These are phyloP conservation scores for Carcharodon carcharias DNA, from an alignment of 2,797 vertebrate species.

Conservation along the genomic window DNA sequence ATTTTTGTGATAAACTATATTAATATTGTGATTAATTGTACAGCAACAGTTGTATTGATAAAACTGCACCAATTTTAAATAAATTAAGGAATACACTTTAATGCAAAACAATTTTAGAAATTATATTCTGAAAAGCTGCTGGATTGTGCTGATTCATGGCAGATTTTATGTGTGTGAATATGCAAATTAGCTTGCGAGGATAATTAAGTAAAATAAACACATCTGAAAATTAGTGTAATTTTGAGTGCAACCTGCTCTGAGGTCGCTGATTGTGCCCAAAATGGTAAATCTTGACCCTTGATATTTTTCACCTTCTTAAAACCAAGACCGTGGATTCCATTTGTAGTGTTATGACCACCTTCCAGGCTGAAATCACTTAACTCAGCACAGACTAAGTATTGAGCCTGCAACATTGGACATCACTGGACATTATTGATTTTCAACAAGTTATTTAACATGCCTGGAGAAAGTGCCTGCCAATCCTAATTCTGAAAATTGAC, in stretches of 20 bases:
- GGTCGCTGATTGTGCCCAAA: neutral
- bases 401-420: neutral
- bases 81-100: neutral
- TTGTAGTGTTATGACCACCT: neutral
- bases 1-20: constrained; percentile 1
- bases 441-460: neutral
- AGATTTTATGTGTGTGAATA: neutral
- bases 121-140: neutral
- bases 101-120: neutral
- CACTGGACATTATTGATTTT: neutral
- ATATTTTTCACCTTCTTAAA: neutral
- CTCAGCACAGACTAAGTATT: neutral
- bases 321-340: neutral
- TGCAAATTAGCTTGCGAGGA: neutral
- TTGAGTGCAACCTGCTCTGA: neutral
- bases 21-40: neutral
- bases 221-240: neutral
- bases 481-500: neutral
- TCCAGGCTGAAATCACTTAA: neutral
- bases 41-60: neutral
- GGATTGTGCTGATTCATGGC: neutral
- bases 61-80: neutral
- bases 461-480: neutral
- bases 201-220: neutral
- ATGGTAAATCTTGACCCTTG: neutral